phyloP scores from a whole-genome alignment of 2,797 vertebrate genomes.

The Hydrocynus forskahlii region DNA sequence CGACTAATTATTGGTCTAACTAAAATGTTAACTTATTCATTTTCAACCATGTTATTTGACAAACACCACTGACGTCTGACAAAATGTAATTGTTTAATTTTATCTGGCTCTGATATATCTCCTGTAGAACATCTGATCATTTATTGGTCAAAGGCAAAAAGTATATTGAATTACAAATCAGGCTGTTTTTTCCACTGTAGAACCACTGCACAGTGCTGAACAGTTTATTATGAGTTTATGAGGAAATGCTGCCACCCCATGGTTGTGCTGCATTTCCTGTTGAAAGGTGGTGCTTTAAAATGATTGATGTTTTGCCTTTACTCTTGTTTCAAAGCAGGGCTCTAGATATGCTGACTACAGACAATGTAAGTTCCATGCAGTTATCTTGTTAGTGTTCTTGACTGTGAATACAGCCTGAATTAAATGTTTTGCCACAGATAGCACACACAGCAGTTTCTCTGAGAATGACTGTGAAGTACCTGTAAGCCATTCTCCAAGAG shows the following conservation, averaged over 20 bases:
- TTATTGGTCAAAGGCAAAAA: not conserved
- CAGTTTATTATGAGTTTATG: not conserved
- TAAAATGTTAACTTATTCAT: not conserved
- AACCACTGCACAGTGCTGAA: too few species aligned
- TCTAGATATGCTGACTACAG: constrained; percentile 45
- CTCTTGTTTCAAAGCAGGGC: constrained; percentile 61
- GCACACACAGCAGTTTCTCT: constrained; percentile 15
- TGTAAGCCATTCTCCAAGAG: constrained; percentile 1
- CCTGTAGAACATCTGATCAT: too few species aligned
- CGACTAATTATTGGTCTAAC: not conserved
- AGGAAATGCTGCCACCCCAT: constrained; percentile 49
- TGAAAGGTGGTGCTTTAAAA: not conserved
- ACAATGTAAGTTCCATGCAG: constrained; percentile 62
- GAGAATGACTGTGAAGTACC: constrained; percentile 16
- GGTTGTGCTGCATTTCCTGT: constrained; percentile 30
- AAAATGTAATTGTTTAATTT: not conserved
- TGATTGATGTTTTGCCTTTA: constrained; percentile 21
- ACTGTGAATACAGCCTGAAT: not conserved
- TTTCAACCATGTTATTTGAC: not conserved
- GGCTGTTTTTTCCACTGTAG: not conserved
- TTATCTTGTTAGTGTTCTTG: not conserved
- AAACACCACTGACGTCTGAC: not conserved
- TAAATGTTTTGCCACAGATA: constrained; percentile 34
- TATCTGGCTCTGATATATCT: too few species aligned
- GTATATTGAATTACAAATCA: not conserved